A percentile compares a stretch with the other conserved stretches of the same genome.
These are phyloP conservation scores for Orussus abietinus DNA, from an alignment of 1,140 invertebrate species.

Conservation along the genomic window DNA sequence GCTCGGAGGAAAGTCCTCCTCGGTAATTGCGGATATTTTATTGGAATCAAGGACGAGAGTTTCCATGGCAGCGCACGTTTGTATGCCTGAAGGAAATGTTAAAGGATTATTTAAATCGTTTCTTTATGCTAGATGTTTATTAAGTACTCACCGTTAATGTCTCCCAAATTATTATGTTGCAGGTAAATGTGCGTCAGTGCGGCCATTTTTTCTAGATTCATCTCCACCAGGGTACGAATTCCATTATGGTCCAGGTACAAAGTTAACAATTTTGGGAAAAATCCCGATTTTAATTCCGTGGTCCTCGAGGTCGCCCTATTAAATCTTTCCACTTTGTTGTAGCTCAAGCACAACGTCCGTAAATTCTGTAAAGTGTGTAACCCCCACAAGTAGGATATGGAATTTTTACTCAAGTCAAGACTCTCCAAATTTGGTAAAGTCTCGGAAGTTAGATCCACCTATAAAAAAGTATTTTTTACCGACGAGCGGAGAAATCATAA, in stretches of 20 bases:
- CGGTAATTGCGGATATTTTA: constrained; percentile 17
- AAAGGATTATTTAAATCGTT: neutral
- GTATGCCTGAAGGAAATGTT: constrained; percentile 15
- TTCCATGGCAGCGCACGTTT: constrained; percentile 15
- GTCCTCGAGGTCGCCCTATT: neutral
- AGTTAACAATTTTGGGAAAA: constrained; percentile 21
- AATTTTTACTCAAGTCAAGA: constrained; percentile 28
- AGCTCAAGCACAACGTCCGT: constrained; percentile 24
- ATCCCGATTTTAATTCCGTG: neutral
- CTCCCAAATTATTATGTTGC: constrained; percentile 20
- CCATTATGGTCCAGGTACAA: constrained; percentile 25
- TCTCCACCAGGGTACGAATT: constrained; percentile 19
- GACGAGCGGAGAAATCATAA: too few species aligned
- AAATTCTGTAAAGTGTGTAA: constrained; percentile 19
- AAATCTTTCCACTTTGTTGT: constrained; percentile 22
- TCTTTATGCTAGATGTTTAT: neutral
- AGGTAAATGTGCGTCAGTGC: constrained; percentile 24
- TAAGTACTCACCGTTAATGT: constrained; percentile 19
- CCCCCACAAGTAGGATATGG: constrained; percentile 20
- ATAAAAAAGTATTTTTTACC: constrained; percentile 1
- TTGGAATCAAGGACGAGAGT: constrained; percentile 25
- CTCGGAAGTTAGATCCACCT: constrained; percentile 20
- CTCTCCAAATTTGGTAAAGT: constrained; percentile 24
- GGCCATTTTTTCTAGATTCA: constrained; percentile 12
- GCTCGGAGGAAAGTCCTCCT: constrained; percentile 16